Conservation (phyloP, 2,113 vertebrate species). For the Solenodon paradoxus region DNA sequence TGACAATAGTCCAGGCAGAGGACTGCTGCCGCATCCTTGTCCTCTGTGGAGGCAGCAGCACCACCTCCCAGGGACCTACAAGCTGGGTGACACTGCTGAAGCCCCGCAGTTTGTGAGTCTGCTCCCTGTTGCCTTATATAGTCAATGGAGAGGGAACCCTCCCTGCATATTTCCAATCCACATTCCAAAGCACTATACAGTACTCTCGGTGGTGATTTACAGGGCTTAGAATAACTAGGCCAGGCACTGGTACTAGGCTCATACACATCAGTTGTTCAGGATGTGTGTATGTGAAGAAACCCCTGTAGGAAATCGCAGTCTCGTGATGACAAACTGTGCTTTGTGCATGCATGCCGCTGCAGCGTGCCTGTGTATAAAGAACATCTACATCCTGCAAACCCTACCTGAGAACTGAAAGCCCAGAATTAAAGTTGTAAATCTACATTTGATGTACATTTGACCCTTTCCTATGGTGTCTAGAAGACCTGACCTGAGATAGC, state of each 20-base stretch:
- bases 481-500: neutral
- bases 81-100: constrained; percentile 37
- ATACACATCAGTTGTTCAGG: neutral
- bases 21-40: neutral
- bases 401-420: neutral
- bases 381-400: neutral
- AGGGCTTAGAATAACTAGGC: neutral
- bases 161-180: constrained; percentile 74
- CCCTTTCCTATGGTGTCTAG: neutral
- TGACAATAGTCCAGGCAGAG: neutral
- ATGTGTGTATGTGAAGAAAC: neutral
- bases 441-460: neutral
- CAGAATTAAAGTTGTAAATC: neutral
- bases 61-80: constrained; percentile 53
- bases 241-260: neutral
- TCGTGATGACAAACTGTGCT: neutral
- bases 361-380: neutral
- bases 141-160: constrained; percentile 74
- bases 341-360: neutral
- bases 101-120: constrained; percentile 50
- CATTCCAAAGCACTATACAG: constrained; percentile 77
- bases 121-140: constrained; percentile 73
- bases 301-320: neutral
- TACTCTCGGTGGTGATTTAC: constrained; percentile 44
- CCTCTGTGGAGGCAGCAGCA: constrained; percentile 50